These are phyloP conservation scores for Galemys pyrenaicus DNA, from an alignment of 2,113 vertebrate species.

Conservation along the genomic window DNA sequence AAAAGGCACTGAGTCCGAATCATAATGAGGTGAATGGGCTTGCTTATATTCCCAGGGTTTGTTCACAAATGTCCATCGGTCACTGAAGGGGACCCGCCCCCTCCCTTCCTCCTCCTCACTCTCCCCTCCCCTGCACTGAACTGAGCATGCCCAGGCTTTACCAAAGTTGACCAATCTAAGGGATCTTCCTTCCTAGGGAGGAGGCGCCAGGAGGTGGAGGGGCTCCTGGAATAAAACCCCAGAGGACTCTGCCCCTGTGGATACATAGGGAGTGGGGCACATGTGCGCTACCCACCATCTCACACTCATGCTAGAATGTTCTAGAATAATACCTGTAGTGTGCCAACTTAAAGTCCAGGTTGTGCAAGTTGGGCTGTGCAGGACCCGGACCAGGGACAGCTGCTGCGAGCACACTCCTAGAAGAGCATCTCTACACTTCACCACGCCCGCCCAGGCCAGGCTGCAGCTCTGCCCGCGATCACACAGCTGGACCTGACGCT, in stretches of 20 bases:
- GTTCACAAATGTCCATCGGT: not conserved
- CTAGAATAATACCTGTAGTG: not conserved
- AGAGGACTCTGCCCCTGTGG: not conserved
- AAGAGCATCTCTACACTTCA: not conserved
- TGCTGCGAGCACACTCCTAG: not conserved
- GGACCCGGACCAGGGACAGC: no score
- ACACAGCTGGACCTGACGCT: not conserved
- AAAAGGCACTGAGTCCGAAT: not conserved
- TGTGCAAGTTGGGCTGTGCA: not conserved
- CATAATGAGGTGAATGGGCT: not conserved
- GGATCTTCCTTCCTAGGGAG: not conserved
- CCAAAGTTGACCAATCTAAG: not conserved
- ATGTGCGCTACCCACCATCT: accelerated
- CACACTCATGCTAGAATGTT: no score
- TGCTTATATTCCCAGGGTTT: not conserved
- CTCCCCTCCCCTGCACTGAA: no score
- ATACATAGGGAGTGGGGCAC: no score
- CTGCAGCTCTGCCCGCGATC: no score
- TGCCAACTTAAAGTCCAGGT: not conserved
- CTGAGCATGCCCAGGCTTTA: no score
- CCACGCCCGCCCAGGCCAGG: no score
- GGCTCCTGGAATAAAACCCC: not conserved
- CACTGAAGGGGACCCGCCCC: not conserved
- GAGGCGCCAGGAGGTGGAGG: not conserved
- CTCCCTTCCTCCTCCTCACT: accelerated